phyloP scores from a whole-genome alignment of 2,888 invertebrate species.

The Resseliella maxima region DNA sequence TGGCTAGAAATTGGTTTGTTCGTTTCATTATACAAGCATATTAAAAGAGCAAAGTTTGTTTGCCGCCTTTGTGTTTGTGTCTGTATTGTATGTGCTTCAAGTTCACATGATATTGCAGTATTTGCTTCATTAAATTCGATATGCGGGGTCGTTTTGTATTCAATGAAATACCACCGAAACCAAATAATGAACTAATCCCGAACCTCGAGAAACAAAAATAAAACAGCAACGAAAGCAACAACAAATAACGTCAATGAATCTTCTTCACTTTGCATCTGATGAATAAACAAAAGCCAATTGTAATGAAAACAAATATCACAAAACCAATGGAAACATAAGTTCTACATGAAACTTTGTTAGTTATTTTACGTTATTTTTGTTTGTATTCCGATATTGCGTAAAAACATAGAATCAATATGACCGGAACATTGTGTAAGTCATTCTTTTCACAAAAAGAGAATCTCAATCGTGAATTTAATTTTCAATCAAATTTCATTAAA shows the following conservation, averaged over 20 bases:
- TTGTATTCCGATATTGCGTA: not conserved
- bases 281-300: not conserved
- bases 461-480: too few species aligned
- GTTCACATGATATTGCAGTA: not conserved
- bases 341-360: not conserved
- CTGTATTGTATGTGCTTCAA: not conserved
- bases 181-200: not conserved
- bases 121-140: not conserved
- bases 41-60: not conserved
- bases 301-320: not conserved
- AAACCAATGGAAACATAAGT: not conserved
- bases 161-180: not conserved
- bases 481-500: too few species aligned
- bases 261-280: not conserved
- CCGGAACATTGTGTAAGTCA: too few species aligned
- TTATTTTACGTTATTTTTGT: not conserved
- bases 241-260: too few species aligned
- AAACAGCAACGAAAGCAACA: not conserved
- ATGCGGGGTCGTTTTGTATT: not conserved
- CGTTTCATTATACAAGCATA: not conserved
- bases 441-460: too few species aligned
- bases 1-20: not conserved
- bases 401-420: not conserved
- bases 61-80: not conserved
- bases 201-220: not conserved